Evolutionary conservation across 2,113 vertebrate genomes (phyloP).

Genomic region (Syngnathoides biaculeatus): DNA sequence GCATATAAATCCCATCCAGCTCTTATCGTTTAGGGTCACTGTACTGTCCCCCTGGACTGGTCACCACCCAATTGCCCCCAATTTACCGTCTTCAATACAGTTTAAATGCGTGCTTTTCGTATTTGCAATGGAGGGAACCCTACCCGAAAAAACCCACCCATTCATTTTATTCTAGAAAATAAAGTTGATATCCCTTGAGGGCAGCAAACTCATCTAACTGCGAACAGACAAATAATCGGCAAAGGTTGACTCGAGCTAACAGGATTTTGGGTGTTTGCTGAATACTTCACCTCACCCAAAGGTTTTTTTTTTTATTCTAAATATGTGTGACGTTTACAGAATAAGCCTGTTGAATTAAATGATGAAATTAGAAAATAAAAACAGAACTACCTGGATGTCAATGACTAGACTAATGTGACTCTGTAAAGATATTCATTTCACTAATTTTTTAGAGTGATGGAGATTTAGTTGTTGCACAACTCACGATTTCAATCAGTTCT

Average conservation of each 20-base stretch:
- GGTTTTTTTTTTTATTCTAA: too few relatives aligned
- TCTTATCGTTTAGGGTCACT: too few relatives aligned
- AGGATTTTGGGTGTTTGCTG: neutral
- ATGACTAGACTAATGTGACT: neutral
- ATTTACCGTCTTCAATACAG: neutral
- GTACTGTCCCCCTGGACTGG: neutral
- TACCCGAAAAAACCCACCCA: neutral
- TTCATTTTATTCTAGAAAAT: neutral
- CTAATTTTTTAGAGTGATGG: too few relatives aligned
- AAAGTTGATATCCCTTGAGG: neutral
- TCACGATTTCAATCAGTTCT: too few relatives aligned
- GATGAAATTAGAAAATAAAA: too few relatives aligned
- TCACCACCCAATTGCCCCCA: neutral
- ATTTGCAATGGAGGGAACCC: too few relatives aligned
- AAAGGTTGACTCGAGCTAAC: neutral
- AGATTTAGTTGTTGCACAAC: too few relatives aligned
- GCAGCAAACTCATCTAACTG: neutral
- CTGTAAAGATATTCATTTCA: too few relatives aligned
- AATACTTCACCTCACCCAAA: neutral
- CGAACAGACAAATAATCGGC: neutral
- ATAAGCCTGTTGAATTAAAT: neutral
- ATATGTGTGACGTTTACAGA: neutral
- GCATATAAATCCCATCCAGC: neutral
- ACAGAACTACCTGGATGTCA: too few relatives aligned
- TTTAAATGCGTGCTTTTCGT: neutral